These are phyloP conservation scores for Anoplolepis gracilipes DNA, from an alignment of 1,140 invertebrate genomes.

Conservation along the genomic window DNA sequence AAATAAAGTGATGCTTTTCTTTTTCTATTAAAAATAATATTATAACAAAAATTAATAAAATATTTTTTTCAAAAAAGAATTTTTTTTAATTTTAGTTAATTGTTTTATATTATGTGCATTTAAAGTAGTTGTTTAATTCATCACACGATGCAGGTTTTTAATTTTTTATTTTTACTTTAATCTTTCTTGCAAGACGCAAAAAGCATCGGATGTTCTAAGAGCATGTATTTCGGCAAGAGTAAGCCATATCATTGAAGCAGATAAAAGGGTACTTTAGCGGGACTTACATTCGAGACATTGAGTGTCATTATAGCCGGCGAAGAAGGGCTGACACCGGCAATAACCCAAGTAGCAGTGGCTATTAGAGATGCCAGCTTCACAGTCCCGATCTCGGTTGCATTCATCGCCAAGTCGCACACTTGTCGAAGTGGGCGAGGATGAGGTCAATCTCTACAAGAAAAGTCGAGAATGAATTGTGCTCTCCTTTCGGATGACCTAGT, in stretches of 20 bases:
- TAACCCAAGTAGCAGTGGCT: slow-evolving; percentile 88
- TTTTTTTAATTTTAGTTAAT: too few relatives aligned
- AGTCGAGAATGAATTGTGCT: slow-evolving; percentile 24
- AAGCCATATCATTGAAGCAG: background rate
- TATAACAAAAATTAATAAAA: background rate
- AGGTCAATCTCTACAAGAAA: slow-evolving; percentile 64
- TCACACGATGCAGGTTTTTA: too few relatives aligned
- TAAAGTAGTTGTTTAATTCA: background rate
- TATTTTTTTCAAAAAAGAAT: background rate
- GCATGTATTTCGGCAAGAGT: slow-evolving; percentile 21
- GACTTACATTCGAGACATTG: slow-evolving; percentile 90
- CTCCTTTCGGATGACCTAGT: background rate
- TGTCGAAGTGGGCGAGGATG: slow-evolving; percentile 60
- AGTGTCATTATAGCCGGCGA: slow-evolving; percentile 88
- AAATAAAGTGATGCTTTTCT: slow-evolving; percentile 10
- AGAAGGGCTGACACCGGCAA: slow-evolving; percentile 89
- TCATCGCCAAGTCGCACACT: slow-evolving; percentile 78
- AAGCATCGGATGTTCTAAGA: background rate
- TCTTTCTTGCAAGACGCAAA: background rate
- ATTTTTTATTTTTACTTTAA: background rate
- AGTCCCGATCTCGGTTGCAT: slow-evolving; percentile 86
- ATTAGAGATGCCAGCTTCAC: slow-evolving; percentile 85
- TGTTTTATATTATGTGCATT: too few relatives aligned
- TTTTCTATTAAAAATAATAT: background rate
- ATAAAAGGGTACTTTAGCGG: background rate